Conservation (phyloP, 2,888 invertebrate species). For the Neoascia interrupta region DNA sequence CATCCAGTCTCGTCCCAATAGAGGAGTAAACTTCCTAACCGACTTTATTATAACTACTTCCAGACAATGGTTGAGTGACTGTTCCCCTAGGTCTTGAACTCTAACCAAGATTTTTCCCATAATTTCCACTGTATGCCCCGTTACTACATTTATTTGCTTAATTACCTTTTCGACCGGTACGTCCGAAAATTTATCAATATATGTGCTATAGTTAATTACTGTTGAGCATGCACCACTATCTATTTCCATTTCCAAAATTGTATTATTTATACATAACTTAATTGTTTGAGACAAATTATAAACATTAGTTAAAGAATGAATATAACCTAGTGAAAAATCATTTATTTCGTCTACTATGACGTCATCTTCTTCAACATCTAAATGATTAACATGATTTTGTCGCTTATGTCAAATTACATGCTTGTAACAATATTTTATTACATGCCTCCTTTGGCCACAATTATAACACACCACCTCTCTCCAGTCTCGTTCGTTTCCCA, state of each 20-base stretch:
- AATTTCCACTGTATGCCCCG: neutral
- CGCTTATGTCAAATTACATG: neutral
- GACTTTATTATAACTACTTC: neutral
- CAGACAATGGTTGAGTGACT: neutral
- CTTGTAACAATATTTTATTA: neutral
- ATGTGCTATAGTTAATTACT: conserved; percentile 7
- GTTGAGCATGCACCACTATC: conserved; percentile 35
- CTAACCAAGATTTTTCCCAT: neutral
- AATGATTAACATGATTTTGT: neutral
- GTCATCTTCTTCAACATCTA: no score
- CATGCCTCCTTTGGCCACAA: neutral
- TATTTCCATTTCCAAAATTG: conserved; percentile 13
- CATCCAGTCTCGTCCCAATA: neutral
- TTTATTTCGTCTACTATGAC: neutral
- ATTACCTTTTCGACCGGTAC: neutral
- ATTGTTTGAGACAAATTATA: conserved; percentile 14
- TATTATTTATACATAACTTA: conserved; percentile 8
- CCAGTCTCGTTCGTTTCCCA: neutral
- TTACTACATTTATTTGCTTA: neutral
- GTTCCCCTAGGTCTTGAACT: neutral
- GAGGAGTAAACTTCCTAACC: neutral
- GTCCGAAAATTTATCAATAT: neutral
- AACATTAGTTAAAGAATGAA: conserved; percentile 10
- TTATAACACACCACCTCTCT: conserved; percentile 10
- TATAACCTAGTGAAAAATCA: conserved; percentile 4